A percentile compares a stretch with the other conserved stretches of the same genome.
Evolutionary conservation across 2,888 invertebrate genomes (phyloP).

Genomic region (Periphyllus acericola): DNA sequence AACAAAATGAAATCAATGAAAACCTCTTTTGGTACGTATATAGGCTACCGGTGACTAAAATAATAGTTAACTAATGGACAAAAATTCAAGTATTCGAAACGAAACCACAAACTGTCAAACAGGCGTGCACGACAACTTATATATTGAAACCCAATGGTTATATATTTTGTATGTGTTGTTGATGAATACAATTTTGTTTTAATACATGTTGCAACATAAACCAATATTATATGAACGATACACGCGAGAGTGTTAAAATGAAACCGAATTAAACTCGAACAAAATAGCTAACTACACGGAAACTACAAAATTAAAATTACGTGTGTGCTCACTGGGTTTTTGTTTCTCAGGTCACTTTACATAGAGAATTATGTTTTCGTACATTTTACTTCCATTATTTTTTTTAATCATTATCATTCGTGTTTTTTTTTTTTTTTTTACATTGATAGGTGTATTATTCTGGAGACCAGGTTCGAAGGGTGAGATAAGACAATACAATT

Average conservation of each 20-base stretch:
- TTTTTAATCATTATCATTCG: neutral
- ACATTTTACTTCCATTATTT: neutral
- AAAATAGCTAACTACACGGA: conserved; percentile 48
- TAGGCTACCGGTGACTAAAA: conserved; percentile 54
- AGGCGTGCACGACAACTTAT: conserved; percentile 39
- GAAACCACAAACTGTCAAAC: conserved; percentile 42
- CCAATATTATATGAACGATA: conserved; percentile 25
- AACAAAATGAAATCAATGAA: conserved; percentile 40
- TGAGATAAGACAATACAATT: conserved; percentile 7
- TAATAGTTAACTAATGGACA: conserved; percentile 35
- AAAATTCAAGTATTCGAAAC: conserved; percentile 28
- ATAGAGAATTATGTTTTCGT: conserved; percentile 16
- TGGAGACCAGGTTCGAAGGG: conserved; percentile 58
- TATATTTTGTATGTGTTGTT: conserved; percentile 10
- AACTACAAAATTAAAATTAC: conserved; percentile 54
- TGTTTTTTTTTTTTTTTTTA: neutral
- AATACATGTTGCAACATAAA: conserved; percentile 16
- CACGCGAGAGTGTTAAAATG: conserved; percentile 36
- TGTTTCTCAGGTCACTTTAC: conserved; percentile 33
- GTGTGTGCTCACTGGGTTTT: conserved; percentile 58
- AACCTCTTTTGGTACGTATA: conserved; percentile 31
- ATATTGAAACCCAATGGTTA: conserved; percentile 31
- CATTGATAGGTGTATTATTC: neutral
- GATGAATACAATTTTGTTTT: conserved; percentile 34
- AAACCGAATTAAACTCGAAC: conserved; percentile 43